These are phyloP conservation scores for Phylloscopus trochiloides DNA, from an alignment of 2,113 vertebrate species.

Conservation along the genomic window DNA sequence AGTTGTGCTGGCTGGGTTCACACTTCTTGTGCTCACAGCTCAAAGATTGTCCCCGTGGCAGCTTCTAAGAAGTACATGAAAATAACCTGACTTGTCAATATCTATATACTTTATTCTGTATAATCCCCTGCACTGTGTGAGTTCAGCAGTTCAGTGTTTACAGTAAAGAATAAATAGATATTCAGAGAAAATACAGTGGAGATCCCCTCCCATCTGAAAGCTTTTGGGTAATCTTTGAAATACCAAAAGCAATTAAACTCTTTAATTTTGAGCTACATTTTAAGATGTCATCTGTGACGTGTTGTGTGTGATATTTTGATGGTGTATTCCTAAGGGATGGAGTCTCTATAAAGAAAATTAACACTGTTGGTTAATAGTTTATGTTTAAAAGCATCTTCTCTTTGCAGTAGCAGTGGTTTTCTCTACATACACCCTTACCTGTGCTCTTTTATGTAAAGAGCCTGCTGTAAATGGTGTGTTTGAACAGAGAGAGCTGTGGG, in stretches of 20 bases:
- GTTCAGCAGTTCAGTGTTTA: not conserved
- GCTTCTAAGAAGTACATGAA: not conserved
- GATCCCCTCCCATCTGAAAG: not conserved
- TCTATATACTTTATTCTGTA: rapidly evolving
- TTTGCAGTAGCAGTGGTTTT: not conserved
- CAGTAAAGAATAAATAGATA: not conserved
- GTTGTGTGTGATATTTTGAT: not conserved
- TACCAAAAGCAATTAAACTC: not conserved
- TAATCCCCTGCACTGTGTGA: not conserved
- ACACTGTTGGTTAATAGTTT: not conserved
- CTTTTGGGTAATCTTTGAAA: not conserved
- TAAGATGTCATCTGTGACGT: not conserved
- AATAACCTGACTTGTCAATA: not conserved
- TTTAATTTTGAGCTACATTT: not conserved
- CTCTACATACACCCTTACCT: rapidly evolving
- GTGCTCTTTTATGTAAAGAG: not conserved
- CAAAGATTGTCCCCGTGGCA: not conserved
- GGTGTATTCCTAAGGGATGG: not conserved
- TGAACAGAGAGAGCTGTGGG: not conserved
- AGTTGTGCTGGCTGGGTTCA: not conserved
- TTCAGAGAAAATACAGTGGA: not conserved
- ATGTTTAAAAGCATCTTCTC: not conserved
- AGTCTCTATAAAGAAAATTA: not conserved
- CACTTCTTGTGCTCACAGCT: not conserved
- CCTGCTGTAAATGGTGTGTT: not conserved